phyloP scores from a whole-genome alignment of 2,888 invertebrate genomes.

The Glaucopsyche alexis region DNA sequence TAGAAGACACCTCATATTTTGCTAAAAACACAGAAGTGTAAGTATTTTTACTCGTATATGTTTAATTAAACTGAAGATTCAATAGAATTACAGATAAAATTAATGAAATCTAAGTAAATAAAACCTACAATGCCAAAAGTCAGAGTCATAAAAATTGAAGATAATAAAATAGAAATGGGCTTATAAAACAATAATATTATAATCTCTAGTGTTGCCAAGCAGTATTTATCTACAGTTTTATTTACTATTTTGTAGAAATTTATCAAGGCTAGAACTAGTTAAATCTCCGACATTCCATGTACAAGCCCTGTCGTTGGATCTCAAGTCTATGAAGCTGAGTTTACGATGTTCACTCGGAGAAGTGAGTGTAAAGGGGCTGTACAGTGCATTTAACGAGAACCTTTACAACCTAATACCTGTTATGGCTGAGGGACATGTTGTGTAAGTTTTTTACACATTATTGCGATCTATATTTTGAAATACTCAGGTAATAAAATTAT shows the following conservation, averaged over 20 bases:
- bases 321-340: constrained; percentile 66
- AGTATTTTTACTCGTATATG: constrained; percentile 47
- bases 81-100: not conserved
- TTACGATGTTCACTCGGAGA: constrained; percentile 70
- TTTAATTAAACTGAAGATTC: not conserved
- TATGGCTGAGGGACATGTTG: constrained; percentile 70
- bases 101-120: not conserved
- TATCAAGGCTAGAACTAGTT: constrained; percentile 63
- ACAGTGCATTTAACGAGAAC: constrained; percentile 74
- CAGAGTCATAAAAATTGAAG: too few relatives aligned
- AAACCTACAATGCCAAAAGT: not conserved
- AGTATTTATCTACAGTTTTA: too few relatives aligned
- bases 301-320: constrained; percentile 61
- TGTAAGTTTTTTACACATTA: constrained; percentile 52
- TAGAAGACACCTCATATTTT: constrained; percentile 78
- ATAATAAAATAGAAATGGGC: too few relatives aligned
- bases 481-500: too few relatives aligned
- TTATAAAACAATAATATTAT: too few relatives aligned
- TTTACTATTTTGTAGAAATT: constrained; percentile 50
- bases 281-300: constrained; percentile 70
- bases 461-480: too few relatives aligned
- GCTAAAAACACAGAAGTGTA: constrained; percentile 80
- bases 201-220: too few relatives aligned
- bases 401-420: constrained; percentile 72
- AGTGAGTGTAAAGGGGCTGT: constrained; percentile 66